Base-by-base conservation (phyloP, 2,113 vertebrate genomes). In the Octodon degus region DNA sequence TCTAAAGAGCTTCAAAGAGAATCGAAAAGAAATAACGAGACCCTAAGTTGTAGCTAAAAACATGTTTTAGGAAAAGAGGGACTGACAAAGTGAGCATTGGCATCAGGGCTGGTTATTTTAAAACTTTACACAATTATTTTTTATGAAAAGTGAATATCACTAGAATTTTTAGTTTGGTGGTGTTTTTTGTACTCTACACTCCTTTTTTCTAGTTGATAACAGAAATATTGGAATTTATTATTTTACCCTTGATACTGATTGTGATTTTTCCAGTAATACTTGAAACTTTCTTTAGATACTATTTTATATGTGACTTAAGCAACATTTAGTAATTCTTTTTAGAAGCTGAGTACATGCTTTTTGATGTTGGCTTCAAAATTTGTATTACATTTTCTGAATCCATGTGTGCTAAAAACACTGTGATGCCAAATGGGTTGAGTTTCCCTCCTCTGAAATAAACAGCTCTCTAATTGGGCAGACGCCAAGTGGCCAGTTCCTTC, bases 201-300 rank as follows among this genome's bases (percentile, higher is more conserved):
- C 40, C 63, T 43, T 88, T 80, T 89, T 70, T 58, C 40, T 89
- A 40, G 6, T 86, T 95, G 32, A 62, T 86, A 89, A 68, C 74
- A 95, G 40, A 67, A 34, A 55, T 82, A 70, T 11, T 70, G 11
- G 22, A 89, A 34, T 79, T 13, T 22, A 62, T 60, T 60, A 81
- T 72, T 83, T 79, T 95, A 79, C 16, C 4, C 16, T 92, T 94
- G 25, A 20, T 89, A 68, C 2, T 90, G 55, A 91, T 89, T 95
- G 95, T 89, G 19, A 91, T 89, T 95, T 96, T 89, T 14, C 37
- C 34, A 63, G 3, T 63, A 50, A 65, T 77, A 58, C 32, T 94
- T 86, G 47, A 95, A 81, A 86, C 93, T 86, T 91, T 93, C 50
- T 92, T 89, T 90, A 85, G n/a, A 67, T 94, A 86, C 65, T 85